Evolutionary conservation across 2,113 vertebrate genomes (phyloP).

Genomic region (Aspiorhynchus laticeps): DNA sequence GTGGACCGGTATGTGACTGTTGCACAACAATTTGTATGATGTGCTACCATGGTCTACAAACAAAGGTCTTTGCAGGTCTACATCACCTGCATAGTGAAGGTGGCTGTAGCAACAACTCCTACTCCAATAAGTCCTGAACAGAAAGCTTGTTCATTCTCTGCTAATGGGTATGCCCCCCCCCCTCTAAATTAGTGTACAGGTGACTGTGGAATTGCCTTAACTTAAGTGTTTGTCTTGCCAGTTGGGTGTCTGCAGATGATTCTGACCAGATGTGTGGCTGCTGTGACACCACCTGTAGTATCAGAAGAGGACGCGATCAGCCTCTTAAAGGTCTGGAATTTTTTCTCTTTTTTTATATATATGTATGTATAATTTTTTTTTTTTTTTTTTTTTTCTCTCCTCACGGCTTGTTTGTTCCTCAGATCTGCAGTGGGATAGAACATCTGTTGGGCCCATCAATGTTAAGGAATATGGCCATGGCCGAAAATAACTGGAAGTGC

Average conservation of each 20-base stretch:
- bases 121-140: slow-evolving; percentile 1
- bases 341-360: no score
- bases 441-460: background rate
- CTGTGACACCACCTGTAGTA: slow-evolving; percentile 46
- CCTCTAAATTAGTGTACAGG: no score
- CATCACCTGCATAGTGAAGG: slow-evolving; percentile 36
- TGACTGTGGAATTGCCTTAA: no score
- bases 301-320: background rate
- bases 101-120: slow-evolving; percentile 4
- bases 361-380: no score
- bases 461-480: background rate
- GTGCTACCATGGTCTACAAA: background rate
- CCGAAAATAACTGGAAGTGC: background rate
- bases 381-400: no score
- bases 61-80: slow-evolving; percentile 25
- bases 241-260: slow-evolving; percentile 51
- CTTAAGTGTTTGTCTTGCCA: background rate
- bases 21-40: no score
- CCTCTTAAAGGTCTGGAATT: background rate
- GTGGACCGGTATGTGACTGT: slow-evolving; percentile 2
- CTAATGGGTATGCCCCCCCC: background rate
- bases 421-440: background rate
- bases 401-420: background rate
- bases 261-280: slow-evolving; percentile 40
- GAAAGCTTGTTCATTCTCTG: slow-evolving; percentile 52